phyloP scores from a whole-genome alignment of 2,888 invertebrate species.

The Terebella lapidaria region DNA sequence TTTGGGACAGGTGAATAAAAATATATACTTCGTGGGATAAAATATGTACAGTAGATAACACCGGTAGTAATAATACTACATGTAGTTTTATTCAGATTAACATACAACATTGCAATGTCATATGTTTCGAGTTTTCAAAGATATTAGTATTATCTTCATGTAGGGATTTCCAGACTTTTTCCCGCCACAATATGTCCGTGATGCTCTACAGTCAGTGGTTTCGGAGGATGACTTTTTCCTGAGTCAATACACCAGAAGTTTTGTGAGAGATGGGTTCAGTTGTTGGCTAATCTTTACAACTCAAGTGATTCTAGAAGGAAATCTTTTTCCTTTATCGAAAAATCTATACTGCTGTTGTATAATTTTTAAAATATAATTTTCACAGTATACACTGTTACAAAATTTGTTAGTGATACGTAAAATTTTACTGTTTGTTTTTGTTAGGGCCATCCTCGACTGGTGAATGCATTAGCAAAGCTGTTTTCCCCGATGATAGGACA shows the following conservation, averaged over 20 bases:
- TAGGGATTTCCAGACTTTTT: conserved; percentile 88
- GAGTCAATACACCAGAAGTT: conserved; percentile 91
- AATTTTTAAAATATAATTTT: not conserved
- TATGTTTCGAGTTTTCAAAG: conserved; percentile 4
- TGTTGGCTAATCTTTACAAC: too few relatives aligned
- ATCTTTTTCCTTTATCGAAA: too few relatives aligned
- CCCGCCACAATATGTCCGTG: conserved; percentile 71
- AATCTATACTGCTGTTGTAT: too few relatives aligned
- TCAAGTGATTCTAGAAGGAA: not conserved
- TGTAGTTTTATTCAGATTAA: not conserved
- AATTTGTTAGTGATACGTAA: not conserved
- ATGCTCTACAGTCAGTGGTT: conserved; percentile 68
- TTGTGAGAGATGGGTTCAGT: conserved; percentile 64
- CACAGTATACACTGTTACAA: not conserved
- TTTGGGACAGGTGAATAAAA: conserved; percentile 64
- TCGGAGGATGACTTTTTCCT: conserved; percentile 65
- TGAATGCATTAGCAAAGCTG: conserved; percentile 75
- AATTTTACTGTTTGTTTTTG: too few relatives aligned
- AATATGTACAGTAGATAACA: too few relatives aligned
- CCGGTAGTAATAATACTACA: too few relatives aligned
- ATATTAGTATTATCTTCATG: not conserved
- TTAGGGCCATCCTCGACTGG: conserved; percentile 86
- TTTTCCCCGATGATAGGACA: conserved; percentile 75
- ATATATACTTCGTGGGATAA: too few relatives aligned
- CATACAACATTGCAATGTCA: too few relatives aligned